Percentiles rank a stretch among this genome's conserved stretches.
phyloP scores from a whole-genome alignment of 2,888 invertebrate species.

The Herminia tarsipennalis region DNA sequence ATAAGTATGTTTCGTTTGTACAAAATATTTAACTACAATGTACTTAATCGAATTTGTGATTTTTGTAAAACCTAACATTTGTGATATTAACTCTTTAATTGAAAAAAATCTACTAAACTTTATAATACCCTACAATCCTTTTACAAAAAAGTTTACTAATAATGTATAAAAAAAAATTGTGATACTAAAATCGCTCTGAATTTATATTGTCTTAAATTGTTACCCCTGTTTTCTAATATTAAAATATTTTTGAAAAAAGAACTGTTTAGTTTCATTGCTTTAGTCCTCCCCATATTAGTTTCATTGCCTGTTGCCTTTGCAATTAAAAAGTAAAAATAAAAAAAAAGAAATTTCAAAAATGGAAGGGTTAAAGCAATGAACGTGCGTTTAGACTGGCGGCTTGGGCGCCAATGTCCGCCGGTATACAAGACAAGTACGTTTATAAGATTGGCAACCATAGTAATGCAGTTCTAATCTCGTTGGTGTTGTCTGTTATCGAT shows the following conservation, averaged over 20 bases:
- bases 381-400: slow-evolving; percentile 44
- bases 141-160: slow-evolving; percentile 32
- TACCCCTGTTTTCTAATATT: slow-evolving; percentile 58
- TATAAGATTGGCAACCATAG: slow-evolving; percentile 50
- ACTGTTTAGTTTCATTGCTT: slow-evolving; percentile 80
- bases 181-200: slow-evolving; percentile 32
- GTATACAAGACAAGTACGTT: slow-evolving; percentile 20
- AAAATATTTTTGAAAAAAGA: slow-evolving; percentile 61
- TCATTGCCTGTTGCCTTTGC: slow-evolving; percentile 26
- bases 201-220: slow-evolving; percentile 43
- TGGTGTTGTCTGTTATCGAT: slow-evolving; percentile 51
- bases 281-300: slow-evolving; percentile 63
- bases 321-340: slow-evolving; percentile 15
- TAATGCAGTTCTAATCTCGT: slow-evolving; percentile 52
- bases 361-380: slow-evolving; percentile 81
- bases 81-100: slow-evolving; percentile 44
- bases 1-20: slow-evolving; percentile 29
- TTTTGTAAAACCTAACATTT: slow-evolving; percentile 38
- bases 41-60: slow-evolving; percentile 41
- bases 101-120: slow-evolving; percentile 22
- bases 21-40: slow-evolving; percentile 33
- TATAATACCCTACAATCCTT: slow-evolving; percentile 24
- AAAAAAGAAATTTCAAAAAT: slow-evolving; percentile 33
- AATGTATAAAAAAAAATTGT: slow-evolving; percentile 27
- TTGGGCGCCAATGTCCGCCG: slow-evolving; percentile 24